Base-by-base conservation (phyloP, 2,797 vertebrate species). In the Salmo trutta region DNA sequence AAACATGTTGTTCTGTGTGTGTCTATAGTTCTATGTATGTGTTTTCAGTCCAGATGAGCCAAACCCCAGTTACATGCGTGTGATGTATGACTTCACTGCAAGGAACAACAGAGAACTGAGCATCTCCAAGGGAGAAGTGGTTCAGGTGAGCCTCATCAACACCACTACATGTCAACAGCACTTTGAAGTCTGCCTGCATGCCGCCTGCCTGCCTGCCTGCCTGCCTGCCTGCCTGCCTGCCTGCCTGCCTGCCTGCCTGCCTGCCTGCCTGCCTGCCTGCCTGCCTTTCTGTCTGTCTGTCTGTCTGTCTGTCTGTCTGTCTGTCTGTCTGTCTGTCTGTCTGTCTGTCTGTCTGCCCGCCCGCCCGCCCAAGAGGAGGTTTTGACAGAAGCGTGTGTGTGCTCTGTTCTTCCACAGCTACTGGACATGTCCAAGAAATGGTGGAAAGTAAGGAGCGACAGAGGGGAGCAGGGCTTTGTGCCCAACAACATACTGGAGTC, bases 361-460 rank as follows among this genome's bases (percentile, higher is more conserved):
- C 19, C 7, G 41, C 8, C 56, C 1, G n/a, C 1, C 56, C 4
- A n/a, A n/a, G 17, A 59, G 56, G 19, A 17, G n/a, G 41, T 59
- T 59, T n/a, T n/a, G 10, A n/a, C 62, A 27, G 62, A n/a, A 64
- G 21, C 62, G 3, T 24, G 2, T 65, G 19, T 65, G n/a, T 24
- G 5, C 27, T 79, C 53, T 83, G 27, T 31, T 73, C 33, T 3
- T 78, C 27, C 69, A 0, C 82, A 98, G 97, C 86, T 98, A 51
- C 85, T 98, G 91, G 96, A 97, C 84, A 89, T 84, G 78, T 94
- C 93, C 5, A 96, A 90, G 90, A 94, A 94, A 85, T 98, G 97
- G 97, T 98, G 97, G 97, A 95, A 94, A 82, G 96, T 97, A 88
- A 94, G 94, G 87, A 95, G 96, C 59, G 19, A 51, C n/a, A 4